A percentile compares a stretch with the other conserved stretches of the same genome.
These are phyloP conservation scores for Eilema depressum DNA, from an alignment of 2,888 invertebrate genomes.

Conservation along the genomic window DNA sequence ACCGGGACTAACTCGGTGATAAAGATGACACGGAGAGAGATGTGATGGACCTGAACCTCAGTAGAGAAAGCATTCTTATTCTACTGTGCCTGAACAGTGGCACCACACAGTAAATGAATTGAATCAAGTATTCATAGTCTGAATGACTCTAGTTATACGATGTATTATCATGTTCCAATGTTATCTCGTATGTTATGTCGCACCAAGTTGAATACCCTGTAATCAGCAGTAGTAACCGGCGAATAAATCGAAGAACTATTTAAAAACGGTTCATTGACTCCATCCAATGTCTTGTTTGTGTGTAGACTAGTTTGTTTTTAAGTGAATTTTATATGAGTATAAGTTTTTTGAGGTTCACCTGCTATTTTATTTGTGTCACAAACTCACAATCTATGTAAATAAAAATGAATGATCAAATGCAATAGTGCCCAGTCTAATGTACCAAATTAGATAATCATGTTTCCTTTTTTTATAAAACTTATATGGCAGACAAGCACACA, in stretches of 20 bases:
- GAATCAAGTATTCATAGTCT: not conserved
- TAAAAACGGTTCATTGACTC: slow-evolving; percentile 46
- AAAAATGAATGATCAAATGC: too few species aligned
- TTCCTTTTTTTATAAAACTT: too few species aligned
- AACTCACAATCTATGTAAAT: not conserved
- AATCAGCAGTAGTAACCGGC: slow-evolving; percentile 30
- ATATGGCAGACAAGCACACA: too few species aligned
- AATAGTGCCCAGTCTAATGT: too few species aligned
- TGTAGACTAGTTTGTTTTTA: slow-evolving; percentile 6
- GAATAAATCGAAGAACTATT: slow-evolving; percentile 41
- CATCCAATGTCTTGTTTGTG: slow-evolving; percentile 30
- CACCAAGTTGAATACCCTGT: slow-evolving; percentile 44
- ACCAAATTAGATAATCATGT: too few species aligned
- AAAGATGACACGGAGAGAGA: too few species aligned
- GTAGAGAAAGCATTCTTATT: too few species aligned
- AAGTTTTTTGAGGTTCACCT: not conserved
- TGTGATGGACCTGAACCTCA: too few species aligned
- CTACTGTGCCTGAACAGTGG: not conserved
- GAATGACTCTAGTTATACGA: slow-evolving; percentile 14
- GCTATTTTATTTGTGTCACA: not conserved
- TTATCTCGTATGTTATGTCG: slow-evolving; percentile 37
- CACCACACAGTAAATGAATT: not conserved
- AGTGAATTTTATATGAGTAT: not conserved
- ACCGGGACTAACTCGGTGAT: too few species aligned
- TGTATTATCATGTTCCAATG: slow-evolving; percentile 16